A percentile compares a stretch with the other conserved stretches of the same genome.
phyloP scores from a whole-genome alignment of 2,797 vertebrate genomes.

The Morelia viridis region DNA sequence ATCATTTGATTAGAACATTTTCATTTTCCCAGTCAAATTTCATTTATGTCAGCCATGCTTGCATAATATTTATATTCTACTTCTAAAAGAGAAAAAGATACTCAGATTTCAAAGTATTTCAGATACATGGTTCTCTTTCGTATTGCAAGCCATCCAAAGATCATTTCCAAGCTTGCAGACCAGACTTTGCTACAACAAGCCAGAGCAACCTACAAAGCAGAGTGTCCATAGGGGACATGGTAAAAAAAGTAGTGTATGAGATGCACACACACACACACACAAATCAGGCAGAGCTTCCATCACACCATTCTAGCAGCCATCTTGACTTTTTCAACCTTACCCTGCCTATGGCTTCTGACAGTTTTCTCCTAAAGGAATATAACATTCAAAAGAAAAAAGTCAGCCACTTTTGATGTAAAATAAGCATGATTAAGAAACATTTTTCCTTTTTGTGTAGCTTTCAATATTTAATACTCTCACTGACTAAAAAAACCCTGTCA shows the following conservation, averaged over 20 bases:
- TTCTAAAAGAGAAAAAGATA: neutral
- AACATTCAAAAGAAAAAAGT: neutral
- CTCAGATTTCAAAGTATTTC: neutral
- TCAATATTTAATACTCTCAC: neutral
- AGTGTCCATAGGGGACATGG: neutral
- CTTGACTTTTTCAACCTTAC: neutral
- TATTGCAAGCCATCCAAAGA: no score
- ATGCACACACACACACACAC: neutral
- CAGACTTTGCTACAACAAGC: no score
- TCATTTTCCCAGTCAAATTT: neutral
- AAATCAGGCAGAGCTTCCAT: neutral
- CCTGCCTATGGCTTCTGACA: neutral
- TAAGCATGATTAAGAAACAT: neutral
- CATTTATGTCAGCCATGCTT: neutral
- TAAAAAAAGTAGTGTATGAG: neutral
- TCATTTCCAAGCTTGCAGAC: no score
- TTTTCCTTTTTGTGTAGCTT: neutral
- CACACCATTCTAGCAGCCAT: neutral
- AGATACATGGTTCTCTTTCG: neutral
- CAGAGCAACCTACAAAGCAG: neutral
- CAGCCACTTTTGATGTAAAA: neutral
- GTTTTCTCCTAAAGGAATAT: neutral
- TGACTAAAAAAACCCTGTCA: neutral
- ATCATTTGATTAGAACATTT: fast-evolving
- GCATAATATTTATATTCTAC: neutral